Base-by-base conservation (phyloP, 2,797 vertebrate species). In the Sebastes aleutianus region DNA sequence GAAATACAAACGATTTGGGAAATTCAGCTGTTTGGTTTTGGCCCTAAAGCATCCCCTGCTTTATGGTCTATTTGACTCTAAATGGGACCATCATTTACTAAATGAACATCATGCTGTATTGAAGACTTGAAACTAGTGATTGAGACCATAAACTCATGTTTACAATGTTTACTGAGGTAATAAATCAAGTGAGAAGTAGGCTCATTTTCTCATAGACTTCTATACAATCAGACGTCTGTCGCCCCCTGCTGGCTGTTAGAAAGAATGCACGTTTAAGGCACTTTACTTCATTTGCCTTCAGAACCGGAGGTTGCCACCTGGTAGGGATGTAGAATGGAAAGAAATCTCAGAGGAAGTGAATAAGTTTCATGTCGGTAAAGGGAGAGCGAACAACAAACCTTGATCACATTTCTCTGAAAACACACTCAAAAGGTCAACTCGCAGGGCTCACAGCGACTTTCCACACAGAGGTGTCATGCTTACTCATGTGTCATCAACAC, bases 381-480 rank as follows among this genome's bases (percentile, higher is more conserved):
- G 12, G 20, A 36, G 9, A 9, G 20, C 6, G 31, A 31, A 14
- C 5, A 27, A n/a, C 14, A n/a, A 20, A 56, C n/a, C 4, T 3
- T 53, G 26, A 76, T 58, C 71, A 22, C 32, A 14, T 50, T 65
- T 67, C n/a, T 27, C 32, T n/a, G 63, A 67, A 64, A 79, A 18
- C 56, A 8, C 22, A 36, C 32, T 5, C 4, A 8, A 34, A 84
- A 75, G 76, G 76, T 86, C 67, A 63, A 5, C 64, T 70, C 7
- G 1, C 62, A 20, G 29, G 47, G 12, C 36, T 43, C 31, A 6
- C 27, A 22, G 70, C 11, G 22, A 24, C 63, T 82, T 78, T 78
- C 68, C 76, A 70, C 88, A 67, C 53, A 14, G 26, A 78, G 69
- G 61, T 76, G 73, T 4, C 29, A 58, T 22, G 65, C 58, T 32